Evolutionary conservation across 2,888 invertebrate genomes (phyloP), one percentile per base, ranked within the genome.

Genomic region (Eulithis testata): DNA sequence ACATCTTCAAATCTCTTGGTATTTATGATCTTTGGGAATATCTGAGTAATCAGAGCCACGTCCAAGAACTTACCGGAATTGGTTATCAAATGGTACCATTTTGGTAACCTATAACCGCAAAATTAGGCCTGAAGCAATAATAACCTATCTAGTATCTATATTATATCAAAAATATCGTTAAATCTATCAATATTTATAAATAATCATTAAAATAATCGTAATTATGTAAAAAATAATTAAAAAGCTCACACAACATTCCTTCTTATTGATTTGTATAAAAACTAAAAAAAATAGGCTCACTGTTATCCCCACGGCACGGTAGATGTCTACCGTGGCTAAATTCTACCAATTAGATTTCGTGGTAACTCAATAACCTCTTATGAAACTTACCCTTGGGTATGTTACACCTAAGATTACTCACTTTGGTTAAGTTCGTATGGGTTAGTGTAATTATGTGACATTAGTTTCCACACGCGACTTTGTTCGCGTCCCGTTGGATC

Each of bases 211-310:
- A 21, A 21, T 21, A 1, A 21, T 21, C 21, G 21, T 44, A 21
- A 50, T 60, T 45, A 44, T 44, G 31, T 55, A 53, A 56, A 43
- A 57, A 71, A 45, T 71, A 78, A 73, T 72, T 69, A 69, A 58
- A 65, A 65, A 65, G 65, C 72, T 74, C 75, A 73, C 65, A 66
- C 67, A 69, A 72, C 67, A 67, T 67, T 67, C 67, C 67, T 60
- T 55, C 49, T 11, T 6, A 52, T 37, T 53, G 31, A 57, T 61
- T 66, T 49, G n/a, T n/a, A 50, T 1, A n/a, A 44, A 14, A 47
- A 47, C 9, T 11, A 21, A 47, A 47, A 8, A 0, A 47, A 47
- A 47, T 21, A 49, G 49, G 9, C 21, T 49, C 49, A 49, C 3
- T 9, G 7, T 49, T 2, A 8, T 14, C 9, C 14, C 4, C 5